phyloP scores from a whole-genome alignment of 2,113 vertebrate genomes.

The Bagarius yarrelli region DNA sequence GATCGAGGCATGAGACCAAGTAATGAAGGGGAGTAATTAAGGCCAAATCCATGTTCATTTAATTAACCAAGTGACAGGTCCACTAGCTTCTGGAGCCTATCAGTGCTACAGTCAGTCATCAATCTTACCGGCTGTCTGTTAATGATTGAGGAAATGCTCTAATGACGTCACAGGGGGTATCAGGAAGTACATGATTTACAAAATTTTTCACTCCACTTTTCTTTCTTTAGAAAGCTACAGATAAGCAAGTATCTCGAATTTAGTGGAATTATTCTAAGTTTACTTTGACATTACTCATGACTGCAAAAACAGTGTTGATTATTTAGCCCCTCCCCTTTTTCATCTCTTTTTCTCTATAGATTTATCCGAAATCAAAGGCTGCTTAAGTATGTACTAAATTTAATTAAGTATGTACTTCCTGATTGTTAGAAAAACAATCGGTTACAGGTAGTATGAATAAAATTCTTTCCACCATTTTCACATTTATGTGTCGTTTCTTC shows the following conservation, averaged over 20 bases:
- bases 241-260: background rate
- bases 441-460: no score
- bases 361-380: no score
- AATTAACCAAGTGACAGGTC: conserved; percentile 52
- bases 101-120: conserved; percentile 45
- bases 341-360: no score
- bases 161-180: background rate
- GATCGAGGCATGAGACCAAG: conserved; percentile 39
- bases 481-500: no score
- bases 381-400: no score
- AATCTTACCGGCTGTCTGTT: conserved; percentile 43
- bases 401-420: no score
- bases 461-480: no score
- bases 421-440: no score
- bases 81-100: conserved; percentile 45
- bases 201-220: background rate
- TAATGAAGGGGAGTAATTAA: conserved; percentile 45
- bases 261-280: conserved; percentile 1
- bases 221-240: background rate
- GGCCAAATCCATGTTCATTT: conserved; percentile 53
- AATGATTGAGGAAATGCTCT: conserved; percentile 43
- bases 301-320: background rate
- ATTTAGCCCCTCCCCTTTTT: background rate
- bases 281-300: no score
- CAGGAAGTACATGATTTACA: conserved; percentile 1